Evolutionary conservation across 2,113 vertebrate species (phyloP), one percentile per base, ranked within the genome.

Genomic region (Candoia aspera): DNA sequence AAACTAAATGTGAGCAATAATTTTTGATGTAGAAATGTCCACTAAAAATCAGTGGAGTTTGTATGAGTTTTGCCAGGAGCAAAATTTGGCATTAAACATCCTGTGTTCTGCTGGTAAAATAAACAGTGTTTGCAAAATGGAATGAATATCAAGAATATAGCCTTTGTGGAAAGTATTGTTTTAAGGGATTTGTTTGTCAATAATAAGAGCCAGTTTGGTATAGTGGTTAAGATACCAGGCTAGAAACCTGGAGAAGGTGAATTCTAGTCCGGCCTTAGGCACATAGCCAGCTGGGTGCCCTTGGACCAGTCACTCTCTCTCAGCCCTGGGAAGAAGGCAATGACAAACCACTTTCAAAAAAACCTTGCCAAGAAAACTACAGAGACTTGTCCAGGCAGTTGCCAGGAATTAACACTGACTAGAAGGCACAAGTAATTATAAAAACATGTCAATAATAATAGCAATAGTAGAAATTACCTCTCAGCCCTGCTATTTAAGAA

Each of bases 81-180:
- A 85, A 88, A 91, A 92, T 92, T 2, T 93, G 92, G 84, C 92
- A 92, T 55, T 92, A 88, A 95, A 88, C 46, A 54, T 91, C 37
- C 95, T 95, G 86, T 90, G 33, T 86, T 95, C 93, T 96, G 91
- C 94, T 96, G 95, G 90, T 68, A 94, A 93, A 96, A 94, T 95
- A 96, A 97, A 96, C 94, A 95, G 62, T 64, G 59, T 86, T 90
- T 94, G 89, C 89, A 93, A 92, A 90, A 93, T 93, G 91, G 90
- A 96, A 95, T 91, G 90, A 92, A 54, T 90, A 90, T 92, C 90
- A 91, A 91, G 92, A 93, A 17, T 79, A 91, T 94, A 95, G 0
- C 87, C 33, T 94, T 94, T 92, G 87, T 93, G 93, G 29, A 73
- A 84, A 59, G 10, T 11, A 64, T 64, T 64, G 60, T 64, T 64